These are phyloP conservation scores for Astropecten irregularis DNA, from an alignment of 53 echinoderm and acorn worm species.

Conservation along the genomic window DNA sequence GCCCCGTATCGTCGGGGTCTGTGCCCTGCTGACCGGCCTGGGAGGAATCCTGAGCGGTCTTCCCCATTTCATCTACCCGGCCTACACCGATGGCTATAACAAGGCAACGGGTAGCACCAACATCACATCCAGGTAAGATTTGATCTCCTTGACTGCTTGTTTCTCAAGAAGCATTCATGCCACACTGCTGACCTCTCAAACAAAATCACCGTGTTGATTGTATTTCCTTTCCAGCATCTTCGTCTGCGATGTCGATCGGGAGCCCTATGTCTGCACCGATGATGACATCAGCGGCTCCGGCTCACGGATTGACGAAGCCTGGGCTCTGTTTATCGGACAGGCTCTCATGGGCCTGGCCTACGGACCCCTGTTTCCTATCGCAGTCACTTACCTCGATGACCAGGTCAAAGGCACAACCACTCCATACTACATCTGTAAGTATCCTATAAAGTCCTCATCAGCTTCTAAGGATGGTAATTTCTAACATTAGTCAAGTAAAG, in stretches of 20 bases:
- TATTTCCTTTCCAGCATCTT: conserved; percentile 3
- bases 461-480: too few species aligned
- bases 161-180: too few species aligned
- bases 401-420: conserved; percentile 35
- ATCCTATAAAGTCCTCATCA: neutral
- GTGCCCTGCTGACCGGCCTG: neutral
- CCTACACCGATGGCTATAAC: neutral
- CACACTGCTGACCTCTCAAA: too few species aligned
- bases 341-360: conserved; percentile 43
- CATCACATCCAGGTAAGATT: too few species aligned
- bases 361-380: conserved; percentile 35
- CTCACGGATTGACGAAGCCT: conserved; percentile 8
- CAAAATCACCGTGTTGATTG: too few species aligned
- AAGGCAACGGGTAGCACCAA: too few species aligned
- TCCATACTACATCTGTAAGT: conserved; percentile 58
- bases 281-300: conserved; percentile 13
- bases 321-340: conserved; percentile 52
- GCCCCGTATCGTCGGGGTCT: conserved; percentile 23
- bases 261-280: neutral
- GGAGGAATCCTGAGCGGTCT: conserved; percentile 21
- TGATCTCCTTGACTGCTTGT: too few species aligned
- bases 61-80: conserved; percentile 40
- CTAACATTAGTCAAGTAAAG: too few species aligned
- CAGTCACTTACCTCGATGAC: conserved; percentile 60
- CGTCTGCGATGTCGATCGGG: neutral